Percentiles rank a stretch among this genome's conserved stretches.
Conservation (phyloP, 2,113 vertebrate genomes). For the Stigmatopora nigra region DNA sequence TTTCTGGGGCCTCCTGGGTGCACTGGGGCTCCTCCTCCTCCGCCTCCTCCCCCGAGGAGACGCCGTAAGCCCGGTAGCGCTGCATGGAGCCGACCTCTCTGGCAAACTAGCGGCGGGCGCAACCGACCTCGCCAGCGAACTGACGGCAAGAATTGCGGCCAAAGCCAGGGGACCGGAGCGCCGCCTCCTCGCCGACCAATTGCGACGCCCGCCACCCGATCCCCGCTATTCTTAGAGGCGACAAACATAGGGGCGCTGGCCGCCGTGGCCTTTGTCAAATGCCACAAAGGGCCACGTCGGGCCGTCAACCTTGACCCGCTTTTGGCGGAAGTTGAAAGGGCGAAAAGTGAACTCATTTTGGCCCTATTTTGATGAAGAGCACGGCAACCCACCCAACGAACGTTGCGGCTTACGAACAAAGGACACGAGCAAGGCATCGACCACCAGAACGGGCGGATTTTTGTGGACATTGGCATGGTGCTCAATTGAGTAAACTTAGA, state of each 20-base stretch:
- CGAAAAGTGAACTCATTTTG: too few species aligned
- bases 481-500: too few species aligned
- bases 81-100: constrained; percentile 31
- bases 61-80: constrained; percentile 27
- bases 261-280: constrained; percentile 19
- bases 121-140: not conserved
- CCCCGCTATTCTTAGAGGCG: constrained; percentile 63
- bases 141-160: not conserved
- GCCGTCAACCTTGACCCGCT: constrained; percentile 38
- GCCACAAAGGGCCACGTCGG: constrained; percentile 41
- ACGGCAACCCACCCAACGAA: too few species aligned
- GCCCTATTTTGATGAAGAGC: too few species aligned
- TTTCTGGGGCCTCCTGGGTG: not conserved
- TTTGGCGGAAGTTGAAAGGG: not conserved
- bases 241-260: constrained; percentile 31
- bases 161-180: not conserved
- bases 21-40: constrained; percentile 42
- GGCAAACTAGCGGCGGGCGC: not conserved
- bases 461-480: too few species aligned
- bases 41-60: constrained; percentile 26
- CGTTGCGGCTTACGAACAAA: too few species aligned
- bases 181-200: constrained; percentile 25
- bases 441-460: too few species aligned
- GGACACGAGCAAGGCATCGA: not conserved
- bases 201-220: constrained; percentile 40